These are phyloP conservation scores for Orthosia gracilis DNA, from an alignment of 2,888 invertebrate genomes.

Conservation along the genomic window DNA sequence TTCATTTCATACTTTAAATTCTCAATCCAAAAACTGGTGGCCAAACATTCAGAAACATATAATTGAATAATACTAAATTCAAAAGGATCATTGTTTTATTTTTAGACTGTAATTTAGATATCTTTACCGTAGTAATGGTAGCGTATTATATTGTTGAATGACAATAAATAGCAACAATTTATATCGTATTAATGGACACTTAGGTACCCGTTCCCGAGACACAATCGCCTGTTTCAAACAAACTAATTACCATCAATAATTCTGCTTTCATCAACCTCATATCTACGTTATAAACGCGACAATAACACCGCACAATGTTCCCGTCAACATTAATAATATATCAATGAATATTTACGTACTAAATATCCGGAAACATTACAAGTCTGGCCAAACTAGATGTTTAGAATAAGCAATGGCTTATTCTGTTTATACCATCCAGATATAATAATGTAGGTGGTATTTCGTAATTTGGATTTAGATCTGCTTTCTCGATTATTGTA, in stretches of 20 bases:
- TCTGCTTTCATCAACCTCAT: slow-evolving; percentile 32
- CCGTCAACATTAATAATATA: slow-evolving; percentile 52
- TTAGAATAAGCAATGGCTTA: slow-evolving; percentile 39
- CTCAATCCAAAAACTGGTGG: not conserved
- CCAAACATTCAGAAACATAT: not conserved
- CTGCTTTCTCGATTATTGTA: slow-evolving; percentile 27
- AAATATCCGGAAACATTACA: slow-evolving; percentile 46
- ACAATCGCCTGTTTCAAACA: not conserved
- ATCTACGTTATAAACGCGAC: slow-evolving; percentile 23
- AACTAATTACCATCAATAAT: slow-evolving; percentile 35
- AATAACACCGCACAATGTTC: slow-evolving; percentile 42
- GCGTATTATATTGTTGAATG: not conserved
- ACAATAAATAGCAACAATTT: not conserved
- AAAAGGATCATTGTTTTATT: not conserved
- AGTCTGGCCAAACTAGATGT: slow-evolving; percentile 43
- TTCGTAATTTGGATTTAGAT: slow-evolving; percentile 14
- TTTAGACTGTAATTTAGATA: not conserved
- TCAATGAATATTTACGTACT: slow-evolving; percentile 53
- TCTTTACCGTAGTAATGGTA: no score
- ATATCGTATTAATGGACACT: not conserved
- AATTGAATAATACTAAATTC: not conserved
- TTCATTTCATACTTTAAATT: not conserved
- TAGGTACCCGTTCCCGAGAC: not conserved
- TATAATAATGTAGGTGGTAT: slow-evolving; percentile 30
- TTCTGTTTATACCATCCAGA: slow-evolving; percentile 42